Conservation (phyloP, 2,888 invertebrate species). For the Serrognathus titanus region DNA sequence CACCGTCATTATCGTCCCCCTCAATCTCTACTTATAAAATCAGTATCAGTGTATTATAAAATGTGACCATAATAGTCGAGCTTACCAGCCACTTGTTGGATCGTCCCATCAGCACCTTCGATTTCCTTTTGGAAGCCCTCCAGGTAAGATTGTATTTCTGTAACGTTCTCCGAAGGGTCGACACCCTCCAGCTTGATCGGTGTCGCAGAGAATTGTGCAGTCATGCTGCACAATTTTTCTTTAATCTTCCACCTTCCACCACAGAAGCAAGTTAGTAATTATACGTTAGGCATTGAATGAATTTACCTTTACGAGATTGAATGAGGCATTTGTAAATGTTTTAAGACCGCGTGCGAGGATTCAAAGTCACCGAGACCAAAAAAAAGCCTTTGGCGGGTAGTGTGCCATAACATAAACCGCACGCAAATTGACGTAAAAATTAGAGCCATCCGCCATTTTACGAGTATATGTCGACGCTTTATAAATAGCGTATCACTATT, state of each 20-base stretch:
- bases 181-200: conserved; percentile 49
- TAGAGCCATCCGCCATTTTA: conserved; percentile 36
- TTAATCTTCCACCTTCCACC: not conserved
- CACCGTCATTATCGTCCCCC: conserved; percentile 45
- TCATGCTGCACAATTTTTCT: conserved; percentile 36
- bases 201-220: conserved; percentile 41
- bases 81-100: conserved; percentile 49
- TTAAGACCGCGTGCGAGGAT: no score
- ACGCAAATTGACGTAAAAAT: conserved; percentile 18
- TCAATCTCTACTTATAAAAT: conserved; percentile 26
- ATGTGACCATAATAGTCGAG: conserved; percentile 4
- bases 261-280: no score
- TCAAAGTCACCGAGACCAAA: not conserved
- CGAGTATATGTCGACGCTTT: conserved; percentile 28
- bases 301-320: no score
- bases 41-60: not conserved
- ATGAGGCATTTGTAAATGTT: no score
- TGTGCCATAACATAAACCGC: not conserved
- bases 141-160: conserved; percentile 75
- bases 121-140: conserved; percentile 81
- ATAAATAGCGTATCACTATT: conserved; percentile 27
- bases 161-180: conserved; percentile 53
- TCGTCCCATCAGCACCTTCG: conserved; percentile 54
- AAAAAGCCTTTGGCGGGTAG: not conserved
- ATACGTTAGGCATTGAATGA: no score